Conservation (phyloP, 2,888 invertebrate species). For the Hydropsyche betteni region DNA sequence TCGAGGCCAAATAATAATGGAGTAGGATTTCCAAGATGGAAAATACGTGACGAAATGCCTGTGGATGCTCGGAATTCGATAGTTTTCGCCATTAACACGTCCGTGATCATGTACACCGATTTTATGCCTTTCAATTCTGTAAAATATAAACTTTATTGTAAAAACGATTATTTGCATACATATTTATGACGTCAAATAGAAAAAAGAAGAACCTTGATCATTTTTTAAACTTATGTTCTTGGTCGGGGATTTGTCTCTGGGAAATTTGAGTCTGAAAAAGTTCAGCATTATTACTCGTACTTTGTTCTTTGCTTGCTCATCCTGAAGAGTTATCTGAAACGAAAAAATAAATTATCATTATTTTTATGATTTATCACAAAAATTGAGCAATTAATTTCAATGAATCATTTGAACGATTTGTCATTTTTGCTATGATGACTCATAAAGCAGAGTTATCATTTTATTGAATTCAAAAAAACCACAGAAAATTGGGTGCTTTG, state of each 20-base stretch:
- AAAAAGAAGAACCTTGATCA: slow-evolving; percentile 57
- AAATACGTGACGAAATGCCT: slow-evolving; percentile 63
- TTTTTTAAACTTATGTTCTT: slow-evolving; percentile 62
- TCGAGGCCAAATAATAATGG: slow-evolving; percentile 64
- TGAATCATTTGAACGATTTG: too few species aligned
- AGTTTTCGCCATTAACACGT: slow-evolving; percentile 64
- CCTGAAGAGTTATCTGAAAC: slow-evolving; percentile 65
- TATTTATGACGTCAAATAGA: neutral
- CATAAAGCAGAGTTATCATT: too few species aligned
- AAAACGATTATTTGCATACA: neutral
- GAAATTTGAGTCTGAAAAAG: slow-evolving; percentile 57
- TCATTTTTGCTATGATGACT: too few species aligned
- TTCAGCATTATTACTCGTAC: slow-evolving; percentile 65
- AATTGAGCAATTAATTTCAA: too few species aligned
- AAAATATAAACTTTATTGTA: neutral
- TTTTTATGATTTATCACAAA: too few species aligned
- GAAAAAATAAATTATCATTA: slow-evolving; percentile 9
- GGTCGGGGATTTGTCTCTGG: slow-evolving; percentile 59
- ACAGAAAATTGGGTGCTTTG: too few species aligned
- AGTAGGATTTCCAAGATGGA: slow-evolving; percentile 64
- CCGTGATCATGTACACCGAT: slow-evolving; percentile 65
- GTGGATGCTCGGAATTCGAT: slow-evolving; percentile 65
- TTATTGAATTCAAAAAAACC: too few species aligned
- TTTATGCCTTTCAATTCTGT: slow-evolving; percentile 63
- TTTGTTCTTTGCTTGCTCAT: slow-evolving; percentile 64